A percentile compares a stretch with the other conserved stretches of the same genome.
These are phyloP conservation scores for Periphyllus acericola DNA, from an alignment of 2,888 invertebrate species.

Conservation along the genomic window DNA sequence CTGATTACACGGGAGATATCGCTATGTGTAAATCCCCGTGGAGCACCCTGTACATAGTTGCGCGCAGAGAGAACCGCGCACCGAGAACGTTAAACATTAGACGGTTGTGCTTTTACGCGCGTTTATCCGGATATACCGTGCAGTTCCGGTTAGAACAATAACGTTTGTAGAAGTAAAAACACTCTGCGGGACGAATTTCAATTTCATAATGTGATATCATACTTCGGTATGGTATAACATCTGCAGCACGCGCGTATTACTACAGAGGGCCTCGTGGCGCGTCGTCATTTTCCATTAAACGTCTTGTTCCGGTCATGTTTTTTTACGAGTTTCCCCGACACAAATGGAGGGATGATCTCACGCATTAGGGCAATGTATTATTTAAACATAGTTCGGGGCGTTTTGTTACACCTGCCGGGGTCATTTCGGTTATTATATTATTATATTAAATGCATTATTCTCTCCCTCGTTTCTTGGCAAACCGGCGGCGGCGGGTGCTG, in stretches of 20 bases:
- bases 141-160: background rate
- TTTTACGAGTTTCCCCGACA: background rate
- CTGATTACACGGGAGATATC: too few species aligned
- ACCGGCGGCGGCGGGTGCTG: background rate
- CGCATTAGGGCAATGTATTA: background rate
- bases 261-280: background rate
- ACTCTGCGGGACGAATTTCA: background rate
- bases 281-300: slow-evolving; percentile 16
- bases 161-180: background rate
- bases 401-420: slow-evolving; percentile 38
- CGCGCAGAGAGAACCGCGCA: too few species aligned
- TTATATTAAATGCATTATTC: background rate
- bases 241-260: too few species aligned
- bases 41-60: too few species aligned
- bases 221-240: too few species aligned
- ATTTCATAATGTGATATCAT: background rate
- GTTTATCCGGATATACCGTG: background rate
- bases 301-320: background rate
- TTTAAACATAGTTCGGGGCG: background rate
- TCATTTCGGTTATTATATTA: slow-evolving; percentile 1
- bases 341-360: background rate
- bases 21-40: too few species aligned
- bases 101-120: background rate
- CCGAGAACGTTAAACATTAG: background rate
- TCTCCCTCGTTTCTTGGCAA: slow-evolving; percentile 45